Evolutionary conservation across 1,140 invertebrate species (phyloP), one percentile per base, ranked within the genome.

Genomic region (Pseudoatta argentina): DNA sequence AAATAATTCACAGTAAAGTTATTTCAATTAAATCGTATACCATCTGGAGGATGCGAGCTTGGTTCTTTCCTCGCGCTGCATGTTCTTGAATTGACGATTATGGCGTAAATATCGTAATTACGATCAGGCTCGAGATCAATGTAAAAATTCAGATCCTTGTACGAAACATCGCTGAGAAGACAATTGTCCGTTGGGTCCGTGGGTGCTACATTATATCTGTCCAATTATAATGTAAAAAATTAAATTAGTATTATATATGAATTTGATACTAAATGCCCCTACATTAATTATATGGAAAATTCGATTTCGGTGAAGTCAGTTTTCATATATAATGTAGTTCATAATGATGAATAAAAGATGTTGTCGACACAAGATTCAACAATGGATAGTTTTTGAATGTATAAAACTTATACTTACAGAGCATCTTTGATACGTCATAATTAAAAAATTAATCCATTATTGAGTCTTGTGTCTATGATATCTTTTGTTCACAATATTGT

Each of bases 61-160:
- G 66, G 59, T 61, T 85, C 86, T 51, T 48, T 91, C 27, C 55
- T 77, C 48, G 75, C 77, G 24, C 89, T 73, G 71, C 94, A 94
- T 30, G 86, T 91, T 48, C 91, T 90, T 39, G 86, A 30, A 44
- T 94, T 93, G 63, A 96, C 95, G 48, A 97, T 96, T 95, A 97
- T 96, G 1, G 96, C 96, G 89, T 98, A 98, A 27, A 97, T 97
- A 89, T 98, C 97, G 72, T 97, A 98, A 89, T 97, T 97, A n/a
- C 97, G 96, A 92, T 97, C 96, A 2, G 97, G 97, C 87, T 97
- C 96, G 30, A 97, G 94, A 87, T 98, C 97, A 6, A 96, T 96
- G 86, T 97, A 97, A 91, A 97, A 96, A 89, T 97, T 96, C 21
- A 98, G 92, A 59, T 96, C 96, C 66, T 96, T 95, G 85, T 97